Percentiles rank a stretch among this genome's conserved stretches.
Evolutionary conservation across 1,140 invertebrate species (phyloP).

Genomic region (Trinorchestia longiramus): DNA sequence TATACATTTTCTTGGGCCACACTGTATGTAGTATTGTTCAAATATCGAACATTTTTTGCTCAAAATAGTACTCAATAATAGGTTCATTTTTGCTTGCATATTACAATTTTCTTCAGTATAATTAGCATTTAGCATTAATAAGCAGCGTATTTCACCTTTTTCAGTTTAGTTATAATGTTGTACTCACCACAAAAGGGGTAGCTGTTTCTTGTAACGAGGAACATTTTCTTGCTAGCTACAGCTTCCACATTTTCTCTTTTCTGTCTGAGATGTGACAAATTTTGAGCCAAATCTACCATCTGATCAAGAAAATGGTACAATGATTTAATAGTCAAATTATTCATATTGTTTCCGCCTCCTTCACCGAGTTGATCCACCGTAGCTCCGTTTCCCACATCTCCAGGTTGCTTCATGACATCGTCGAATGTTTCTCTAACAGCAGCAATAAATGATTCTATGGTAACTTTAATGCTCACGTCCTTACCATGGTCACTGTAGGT

Average conservation of each 20-base stretch:
- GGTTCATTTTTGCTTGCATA: background rate
- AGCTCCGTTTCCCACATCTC: background rate
- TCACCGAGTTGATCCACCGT: background rate
- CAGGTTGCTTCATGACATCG: background rate
- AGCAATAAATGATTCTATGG: background rate
- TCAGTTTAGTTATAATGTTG: background rate
- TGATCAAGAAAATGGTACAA: background rate
- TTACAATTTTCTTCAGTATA: background rate
- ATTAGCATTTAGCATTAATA: background rate
- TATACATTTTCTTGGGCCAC: no score
- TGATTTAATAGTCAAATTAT: background rate
- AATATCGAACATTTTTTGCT: background rate
- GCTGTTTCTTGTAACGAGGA: background rate
- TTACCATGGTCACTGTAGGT: background rate
- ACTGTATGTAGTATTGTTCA: background rate
- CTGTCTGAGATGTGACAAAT: background rate
- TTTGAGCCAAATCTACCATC: background rate
- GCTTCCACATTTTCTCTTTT: background rate
- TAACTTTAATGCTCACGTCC: background rate
- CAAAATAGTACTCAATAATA: background rate
- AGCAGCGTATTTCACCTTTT: background rate
- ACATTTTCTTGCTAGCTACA: constrained; percentile 14
- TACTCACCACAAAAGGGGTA: constrained; percentile 55
- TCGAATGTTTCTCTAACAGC: background rate
- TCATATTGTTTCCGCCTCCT: background rate